Evolutionary conservation across 2,888 invertebrate species (phyloP), one percentile per base, ranked within the genome.

Genomic region (Limenitis camilla): DNA sequence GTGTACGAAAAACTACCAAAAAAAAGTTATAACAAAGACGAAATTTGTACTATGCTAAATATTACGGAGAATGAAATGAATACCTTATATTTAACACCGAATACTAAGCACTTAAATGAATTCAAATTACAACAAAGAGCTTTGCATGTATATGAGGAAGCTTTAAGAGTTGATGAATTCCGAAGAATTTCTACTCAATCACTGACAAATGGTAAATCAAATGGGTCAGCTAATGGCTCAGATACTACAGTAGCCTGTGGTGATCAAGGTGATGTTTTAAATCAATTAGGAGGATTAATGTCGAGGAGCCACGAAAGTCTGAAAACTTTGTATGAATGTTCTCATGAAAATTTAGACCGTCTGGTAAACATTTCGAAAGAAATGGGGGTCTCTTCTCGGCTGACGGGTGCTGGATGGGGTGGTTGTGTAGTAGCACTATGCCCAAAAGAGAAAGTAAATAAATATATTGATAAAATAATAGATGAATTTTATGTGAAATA

Each of bases 381-480:
- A 45, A 86, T 90, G 55, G 90, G 90, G 28, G 83, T 93, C n/a
- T 94, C 96, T 39, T 94, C 96, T n/a, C 91, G 99, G 46, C 87
- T 99, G 36, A 99, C 99, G 1, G 99, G 99, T 33, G 99, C 99
- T 31, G 97, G 97, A 88, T 99, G 99, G 99, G 99, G 99, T 35
- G 99, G 99, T 5, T 99, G 98, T 78, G 91, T 94, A 49, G 97
- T 99, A 8, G 96, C 97, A 11, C 82, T 98, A 60, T 92, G 95
- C 49, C 89, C 90, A 0, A 89, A 89, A 52, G 89, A 91, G 43
- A 89, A 90, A 57, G 91, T 93, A 5, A 77, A 90, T 9, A 78
- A 88, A 57, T 96, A 94, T 72, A 90, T 96, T 40, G 77, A 90
- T 11, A 83, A 82, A 45, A 78, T 97, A 49, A 91, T 91, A 73